Conservation (phyloP, 2,113 vertebrate genomes). For the Canis aureus region DNA sequence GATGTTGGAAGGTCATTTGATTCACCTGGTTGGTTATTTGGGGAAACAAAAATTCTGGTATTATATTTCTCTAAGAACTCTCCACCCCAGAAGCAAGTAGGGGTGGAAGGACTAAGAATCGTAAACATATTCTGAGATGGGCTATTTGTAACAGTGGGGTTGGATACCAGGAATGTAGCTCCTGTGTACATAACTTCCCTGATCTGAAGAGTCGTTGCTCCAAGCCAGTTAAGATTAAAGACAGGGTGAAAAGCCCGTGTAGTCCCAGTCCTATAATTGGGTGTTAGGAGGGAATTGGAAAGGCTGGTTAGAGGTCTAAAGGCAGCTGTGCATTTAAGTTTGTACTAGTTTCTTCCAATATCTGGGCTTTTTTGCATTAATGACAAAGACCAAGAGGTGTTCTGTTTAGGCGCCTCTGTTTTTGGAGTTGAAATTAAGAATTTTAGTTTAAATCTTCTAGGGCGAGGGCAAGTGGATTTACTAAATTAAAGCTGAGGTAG, state of each 20-base stretch:
- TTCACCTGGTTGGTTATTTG: background rate
- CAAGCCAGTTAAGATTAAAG: background rate
- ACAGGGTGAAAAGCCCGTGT: background rate
- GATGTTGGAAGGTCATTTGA: background rate
- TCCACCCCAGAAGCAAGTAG: background rate
- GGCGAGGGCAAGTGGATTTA: background rate
- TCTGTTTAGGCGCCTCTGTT: background rate
- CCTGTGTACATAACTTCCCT: background rate
- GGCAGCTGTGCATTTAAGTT: background rate
- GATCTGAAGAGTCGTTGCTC: background rate
- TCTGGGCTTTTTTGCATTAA: background rate
- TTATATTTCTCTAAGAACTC: background rate
- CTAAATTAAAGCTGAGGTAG: background rate
- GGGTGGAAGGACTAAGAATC: background rate
- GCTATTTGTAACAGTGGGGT: background rate
- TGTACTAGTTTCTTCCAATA: background rate
- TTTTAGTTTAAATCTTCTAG: background rate
- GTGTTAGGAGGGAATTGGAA: background rate
- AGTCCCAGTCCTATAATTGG: background rate
- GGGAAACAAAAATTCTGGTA: background rate
- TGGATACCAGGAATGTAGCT: background rate
- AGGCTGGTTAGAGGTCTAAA: background rate
- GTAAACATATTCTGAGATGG: background rate
- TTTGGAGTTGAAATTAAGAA: background rate
- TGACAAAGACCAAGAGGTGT: background rate